Percentiles rank a stretch among this genome's conserved stretches.
These are phyloP conservation scores for Tigriopus californicus DNA, from an alignment of 2,888 invertebrate genomes.

Conservation along the genomic window DNA sequence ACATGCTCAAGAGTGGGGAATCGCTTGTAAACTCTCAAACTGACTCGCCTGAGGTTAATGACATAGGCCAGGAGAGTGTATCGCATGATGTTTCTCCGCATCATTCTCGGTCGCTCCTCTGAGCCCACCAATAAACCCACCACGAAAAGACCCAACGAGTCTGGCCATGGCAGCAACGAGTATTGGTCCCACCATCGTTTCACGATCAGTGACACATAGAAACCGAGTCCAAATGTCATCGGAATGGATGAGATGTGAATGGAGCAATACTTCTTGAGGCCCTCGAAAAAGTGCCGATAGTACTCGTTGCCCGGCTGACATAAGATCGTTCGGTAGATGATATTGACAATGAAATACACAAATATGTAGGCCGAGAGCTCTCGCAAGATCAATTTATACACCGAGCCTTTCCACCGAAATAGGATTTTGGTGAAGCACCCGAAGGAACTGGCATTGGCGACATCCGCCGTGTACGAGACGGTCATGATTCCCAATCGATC, in stretches of 20 bases:
- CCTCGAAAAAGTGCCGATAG: slow-evolving; percentile 42
- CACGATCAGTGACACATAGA: slow-evolving; percentile 79
- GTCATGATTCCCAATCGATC: slow-evolving; percentile 40
- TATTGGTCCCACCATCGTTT: slow-evolving; percentile 93
- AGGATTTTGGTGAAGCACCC: slow-evolving; percentile 81
- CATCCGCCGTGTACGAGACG: slow-evolving; percentile 71
- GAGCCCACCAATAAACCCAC: slow-evolving; percentile 68
- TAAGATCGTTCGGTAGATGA: slow-evolving; percentile 45
- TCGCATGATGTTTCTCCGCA: slow-evolving; percentile 32
- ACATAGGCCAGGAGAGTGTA: slow-evolving; percentile 75
- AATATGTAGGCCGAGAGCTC: slow-evolving; percentile 70
- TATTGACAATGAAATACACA: slow-evolving; percentile 67
- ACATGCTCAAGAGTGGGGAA: slow-evolving; percentile 78
- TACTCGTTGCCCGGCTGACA: background rate
- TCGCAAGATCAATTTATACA: slow-evolving; percentile 85
- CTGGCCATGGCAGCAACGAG: slow-evolving; percentile 77
- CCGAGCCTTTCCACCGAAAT: slow-evolving; percentile 80
- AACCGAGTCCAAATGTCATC: slow-evolving; percentile 84
- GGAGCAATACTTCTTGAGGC: slow-evolving; percentile 63
- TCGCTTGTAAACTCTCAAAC: slow-evolving; percentile 62
- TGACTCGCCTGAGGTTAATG: slow-evolving; percentile 68
- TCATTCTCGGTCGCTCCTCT: slow-evolving; percentile 10
- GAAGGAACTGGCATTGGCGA: slow-evolving; percentile 76
- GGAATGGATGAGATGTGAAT: slow-evolving; percentile 76
- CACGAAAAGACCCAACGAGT: slow-evolving; percentile 73